These are phyloP conservation scores for Lordiphosa mommai DNA, from an alignment of 1,140 invertebrate genomes.

Conservation along the genomic window DNA sequence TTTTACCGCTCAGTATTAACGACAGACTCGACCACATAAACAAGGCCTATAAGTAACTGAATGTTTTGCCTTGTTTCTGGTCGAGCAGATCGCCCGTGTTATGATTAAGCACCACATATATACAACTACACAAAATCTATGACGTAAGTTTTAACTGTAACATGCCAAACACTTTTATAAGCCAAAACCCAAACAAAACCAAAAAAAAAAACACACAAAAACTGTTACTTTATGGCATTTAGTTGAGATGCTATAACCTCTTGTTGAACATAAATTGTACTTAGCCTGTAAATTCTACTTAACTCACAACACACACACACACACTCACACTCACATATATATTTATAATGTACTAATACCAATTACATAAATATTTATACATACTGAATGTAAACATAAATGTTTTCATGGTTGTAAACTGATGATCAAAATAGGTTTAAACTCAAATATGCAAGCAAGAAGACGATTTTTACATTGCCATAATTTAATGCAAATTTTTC, in stretches of 20 bases:
- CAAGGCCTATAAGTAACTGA: background rate
- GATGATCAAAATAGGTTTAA: slow-evolving; percentile 78
- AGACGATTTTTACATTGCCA: too few species aligned
- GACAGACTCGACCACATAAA: slow-evolving; percentile 1
- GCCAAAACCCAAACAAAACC: slow-evolving; percentile 3
- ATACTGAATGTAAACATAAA: slow-evolving; percentile 56
- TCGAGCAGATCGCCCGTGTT: slow-evolving; percentile 24
- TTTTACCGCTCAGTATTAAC: slow-evolving; percentile 11
- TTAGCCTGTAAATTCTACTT: slow-evolving; percentile 58
- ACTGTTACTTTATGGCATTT: slow-evolving; percentile 76
- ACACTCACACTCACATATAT: slow-evolving; percentile 14
- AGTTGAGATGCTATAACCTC: slow-evolving; percentile 65
- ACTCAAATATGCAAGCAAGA: slow-evolving; percentile 8
- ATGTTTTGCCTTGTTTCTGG: background rate
- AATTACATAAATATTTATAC: slow-evolving; percentile 50
- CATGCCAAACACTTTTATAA: slow-evolving; percentile 64
- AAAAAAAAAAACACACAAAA: slow-evolving; percentile 12
- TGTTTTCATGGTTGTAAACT: slow-evolving; percentile 67
- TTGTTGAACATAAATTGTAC: slow-evolving; percentile 72
- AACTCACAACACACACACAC: slow-evolving; percentile 33
- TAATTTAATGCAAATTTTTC: slow-evolving; percentile 35
- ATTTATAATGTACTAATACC: slow-evolving; percentile 54
- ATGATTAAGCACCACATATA: slow-evolving; percentile 61
- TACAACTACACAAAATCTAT: slow-evolving; percentile 62
- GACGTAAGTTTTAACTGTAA: slow-evolving; percentile 76